Conservation (phyloP, 2,113 vertebrate species). For the Mohoua ochrocephala region DNA sequence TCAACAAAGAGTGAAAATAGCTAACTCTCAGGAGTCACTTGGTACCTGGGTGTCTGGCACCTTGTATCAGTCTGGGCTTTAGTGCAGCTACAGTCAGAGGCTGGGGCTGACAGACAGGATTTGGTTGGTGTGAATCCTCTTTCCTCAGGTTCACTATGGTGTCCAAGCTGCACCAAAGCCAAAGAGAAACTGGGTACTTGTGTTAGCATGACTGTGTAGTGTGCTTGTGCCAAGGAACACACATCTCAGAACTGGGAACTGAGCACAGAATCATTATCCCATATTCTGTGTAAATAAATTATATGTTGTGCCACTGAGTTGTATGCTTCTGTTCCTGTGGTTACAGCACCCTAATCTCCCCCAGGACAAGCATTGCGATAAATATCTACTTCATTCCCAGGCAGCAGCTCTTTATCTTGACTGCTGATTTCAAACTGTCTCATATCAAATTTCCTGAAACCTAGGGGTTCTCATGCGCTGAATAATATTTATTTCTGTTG, state of each 20-base stretch:
- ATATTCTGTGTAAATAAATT: neutral
- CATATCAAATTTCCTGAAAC: constrained; percentile 14
- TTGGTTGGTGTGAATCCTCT: neutral
- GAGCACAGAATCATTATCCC: neutral
- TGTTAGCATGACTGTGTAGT: neutral
- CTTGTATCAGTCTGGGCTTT: neutral
- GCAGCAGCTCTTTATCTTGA: neutral
- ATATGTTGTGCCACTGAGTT: neutral
- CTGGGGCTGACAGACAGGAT: neutral
- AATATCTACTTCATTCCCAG: neutral
- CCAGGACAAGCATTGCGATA: neutral
- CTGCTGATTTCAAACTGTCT: neutral
- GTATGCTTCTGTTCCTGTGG: neutral
- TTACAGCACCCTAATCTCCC: neutral
- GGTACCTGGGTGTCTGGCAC: neutral
- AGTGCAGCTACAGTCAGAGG: accelerated
- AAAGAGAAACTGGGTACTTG: accelerated
- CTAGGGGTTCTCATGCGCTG: neutral
- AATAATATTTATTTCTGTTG: constrained; percentile 28
- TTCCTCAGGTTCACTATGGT: accelerated
- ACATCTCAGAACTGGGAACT: neutral
- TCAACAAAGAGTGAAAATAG: neutral
- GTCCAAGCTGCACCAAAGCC: neutral
- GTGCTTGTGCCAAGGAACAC: neutral
- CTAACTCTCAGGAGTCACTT: neutral